Evolutionary conservation across 2,113 vertebrate species (phyloP), one percentile per base, ranked within the genome.

Genomic region (Pheucticus melanocephalus): DNA sequence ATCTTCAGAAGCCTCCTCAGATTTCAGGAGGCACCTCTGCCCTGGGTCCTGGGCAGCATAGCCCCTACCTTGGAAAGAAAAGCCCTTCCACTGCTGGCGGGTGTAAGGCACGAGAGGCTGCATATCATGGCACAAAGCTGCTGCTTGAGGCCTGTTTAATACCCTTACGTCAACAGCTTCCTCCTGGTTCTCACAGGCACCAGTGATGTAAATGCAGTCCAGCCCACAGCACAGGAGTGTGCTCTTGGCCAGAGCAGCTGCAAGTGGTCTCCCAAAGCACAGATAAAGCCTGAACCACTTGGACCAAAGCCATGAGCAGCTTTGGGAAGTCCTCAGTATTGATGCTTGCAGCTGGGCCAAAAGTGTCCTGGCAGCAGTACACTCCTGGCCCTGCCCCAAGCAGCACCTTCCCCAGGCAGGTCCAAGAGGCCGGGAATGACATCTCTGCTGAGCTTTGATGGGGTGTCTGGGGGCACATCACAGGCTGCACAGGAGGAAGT

Each of bases 261-360:
- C 33, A 39, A 93, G n/a, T 13, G 51, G 53, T 73, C 51, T 94
- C 82, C 47, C 78, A 72, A 13, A 11, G 37, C 80, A 45, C 10
- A 92, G 88, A 88, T 86, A 93, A 94, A 93, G 64, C 48, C 75
- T 54, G 33, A 85, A 54, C 71, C 50, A 21, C 84, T 93, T 63
- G 59, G 82, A 90, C 27, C 23, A 33, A 80, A 88, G 71, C 82
- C 85, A 82, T 42, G 27, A 79, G 63, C 50, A 69, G 71, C 75
- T 92, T 60, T 81, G 59, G 79, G 95, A 95, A 83, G 54, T 68
- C 54, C 72, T 91, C 87, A 35, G 0, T 60, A 64, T 2, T 10
- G 30, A 63, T 68, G 35, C 20, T 75, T 79, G 53, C 86, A 85
- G 57, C 71, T 42, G 72, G 47, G 44, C 60, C 72, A 83, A n/a